Percentiles rank a stretch among this genome's conserved stretches.
phyloP scores from a whole-genome alignment of 1,140 invertebrate genomes.

The Harpegnathos saltator region DNA sequence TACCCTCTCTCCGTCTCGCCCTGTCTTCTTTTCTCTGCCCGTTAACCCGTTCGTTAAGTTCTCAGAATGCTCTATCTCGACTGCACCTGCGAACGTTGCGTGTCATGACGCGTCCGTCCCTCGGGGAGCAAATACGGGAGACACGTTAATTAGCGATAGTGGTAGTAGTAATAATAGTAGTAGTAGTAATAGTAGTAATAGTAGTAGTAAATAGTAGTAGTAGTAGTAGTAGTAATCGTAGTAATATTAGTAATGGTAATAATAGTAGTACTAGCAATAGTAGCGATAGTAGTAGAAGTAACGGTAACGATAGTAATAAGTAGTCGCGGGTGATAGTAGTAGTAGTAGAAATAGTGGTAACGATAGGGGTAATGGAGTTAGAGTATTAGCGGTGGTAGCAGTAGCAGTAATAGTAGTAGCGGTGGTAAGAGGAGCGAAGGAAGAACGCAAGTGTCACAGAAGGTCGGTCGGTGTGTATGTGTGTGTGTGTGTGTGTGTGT shows the following conservation, averaged over 20 bases:
- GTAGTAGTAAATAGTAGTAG: conserved; percentile 44
- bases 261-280: conserved; percentile 35
- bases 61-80: conserved; percentile 39
- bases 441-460: conserved; percentile 64
- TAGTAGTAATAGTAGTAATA: conserved; percentile 38
- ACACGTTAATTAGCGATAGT: conserved; percentile 49
- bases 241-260: conserved; percentile 37
- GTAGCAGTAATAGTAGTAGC: conserved; percentile 29
- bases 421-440: conserved; percentile 47
- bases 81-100: conserved; percentile 69
- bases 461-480: conserved; percentile 68
- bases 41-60: conserved; percentile 19
- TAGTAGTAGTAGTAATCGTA: conserved; percentile 47
- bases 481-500: conserved; percentile 3
- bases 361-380: neutral
- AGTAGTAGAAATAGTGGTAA: conserved; percentile 28
- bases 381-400: conserved; percentile 8
- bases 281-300: conserved; percentile 43
- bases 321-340: conserved; percentile 11
- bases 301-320: conserved; percentile 29
- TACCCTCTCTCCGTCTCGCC: neutral
- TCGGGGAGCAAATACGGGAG: conserved; percentile 50
- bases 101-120: conserved; percentile 43
- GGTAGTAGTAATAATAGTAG: conserved; percentile 43
- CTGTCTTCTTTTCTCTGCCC: neutral